phyloP scores from a whole-genome alignment of 2,797 vertebrate genomes.

The Spinibarbus caldwelli region DNA sequence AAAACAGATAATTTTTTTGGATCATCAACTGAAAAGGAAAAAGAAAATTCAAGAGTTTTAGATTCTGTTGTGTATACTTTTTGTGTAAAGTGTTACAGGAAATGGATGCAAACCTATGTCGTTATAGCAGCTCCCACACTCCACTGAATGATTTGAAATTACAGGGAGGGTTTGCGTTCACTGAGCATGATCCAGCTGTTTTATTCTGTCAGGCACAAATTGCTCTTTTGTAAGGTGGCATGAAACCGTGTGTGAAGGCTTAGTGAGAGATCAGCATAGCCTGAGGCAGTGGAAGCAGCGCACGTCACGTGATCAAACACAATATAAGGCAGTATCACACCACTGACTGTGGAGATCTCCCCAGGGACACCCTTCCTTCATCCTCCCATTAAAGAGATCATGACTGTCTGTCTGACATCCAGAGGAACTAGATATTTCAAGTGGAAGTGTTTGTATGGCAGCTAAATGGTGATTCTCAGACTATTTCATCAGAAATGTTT shows the following conservation, averaged over 20 bases:
- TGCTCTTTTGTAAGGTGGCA: constrained; percentile 60
- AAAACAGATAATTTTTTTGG: neutral
- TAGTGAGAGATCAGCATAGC: constrained; percentile 22
- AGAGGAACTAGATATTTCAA: neutral
- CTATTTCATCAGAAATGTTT: neutral
- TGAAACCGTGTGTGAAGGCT: constrained; percentile 6
- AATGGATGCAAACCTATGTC: neutral
- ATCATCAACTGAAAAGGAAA: neutral
- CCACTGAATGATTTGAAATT: neutral
- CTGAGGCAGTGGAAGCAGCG: neutral
- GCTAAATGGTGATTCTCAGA: neutral
- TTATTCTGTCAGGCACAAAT: constrained; percentile 52
- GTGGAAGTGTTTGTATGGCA: neutral
- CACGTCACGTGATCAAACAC: constrained; percentile 43
- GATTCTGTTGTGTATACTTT: neutral
- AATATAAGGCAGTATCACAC: constrained; percentile 10
- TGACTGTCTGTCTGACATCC: neutral
- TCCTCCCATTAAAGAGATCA: constrained; percentile 15
- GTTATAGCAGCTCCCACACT: neutral
- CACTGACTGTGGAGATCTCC: constrained; percentile 24
- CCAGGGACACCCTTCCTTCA: constrained; percentile 25
- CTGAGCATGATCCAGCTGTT: constrained; percentile 3
- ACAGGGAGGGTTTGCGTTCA: constrained; percentile 30
- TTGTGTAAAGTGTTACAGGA: neutral
- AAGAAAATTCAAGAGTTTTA: neutral